Evolutionary conservation across 2,888 invertebrate genomes (phyloP).

Genomic region (Melipona beecheii): DNA sequence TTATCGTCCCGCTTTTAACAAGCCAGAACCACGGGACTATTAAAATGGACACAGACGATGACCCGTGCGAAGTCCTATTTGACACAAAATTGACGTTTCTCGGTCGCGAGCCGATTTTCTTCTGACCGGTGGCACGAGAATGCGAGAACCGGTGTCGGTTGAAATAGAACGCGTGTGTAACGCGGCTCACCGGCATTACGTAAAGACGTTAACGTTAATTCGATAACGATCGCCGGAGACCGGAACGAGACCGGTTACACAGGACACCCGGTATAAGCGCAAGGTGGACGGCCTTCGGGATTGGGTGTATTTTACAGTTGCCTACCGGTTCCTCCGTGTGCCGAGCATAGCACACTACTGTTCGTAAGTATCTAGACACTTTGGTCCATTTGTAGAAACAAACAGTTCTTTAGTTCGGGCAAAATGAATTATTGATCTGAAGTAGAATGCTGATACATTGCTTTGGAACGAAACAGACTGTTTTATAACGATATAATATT

Average conservation of each 20-base stretch:
- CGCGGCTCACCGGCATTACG: slow-evolving; percentile 49
- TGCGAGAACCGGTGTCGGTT: slow-evolving; percentile 35
- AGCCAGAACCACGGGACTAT: not conserved
- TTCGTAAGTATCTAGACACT: not conserved
- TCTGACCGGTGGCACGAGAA: slow-evolving; percentile 7
- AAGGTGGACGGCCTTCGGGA: slow-evolving; percentile 76
- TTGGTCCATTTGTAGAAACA: too few relatives aligned
- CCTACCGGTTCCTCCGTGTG: slow-evolving; percentile 16
- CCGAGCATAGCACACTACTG: not conserved
- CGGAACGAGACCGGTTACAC: slow-evolving; percentile 68
- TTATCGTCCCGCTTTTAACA: not conserved
- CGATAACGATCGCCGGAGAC: slow-evolving; percentile 61
- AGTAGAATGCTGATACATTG: too few relatives aligned
- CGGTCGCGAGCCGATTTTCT: slow-evolving; percentile 31
- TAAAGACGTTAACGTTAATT: slow-evolving; percentile 61
- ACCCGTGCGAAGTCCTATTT: not conserved
- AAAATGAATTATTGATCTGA: too few relatives aligned
- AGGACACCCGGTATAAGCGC: slow-evolving; percentile 67
- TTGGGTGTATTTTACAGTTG: slow-evolving; percentile 73
- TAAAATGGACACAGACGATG: not conserved
- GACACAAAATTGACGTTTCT: not conserved
- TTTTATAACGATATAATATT: too few relatives aligned
- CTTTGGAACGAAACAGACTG: too few relatives aligned
- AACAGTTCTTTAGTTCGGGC: too few relatives aligned
- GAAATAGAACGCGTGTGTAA: slow-evolving; percentile 27